phyloP scores from a whole-genome alignment of 1,140 invertebrate species.

The Plutomurus gul region DNA sequence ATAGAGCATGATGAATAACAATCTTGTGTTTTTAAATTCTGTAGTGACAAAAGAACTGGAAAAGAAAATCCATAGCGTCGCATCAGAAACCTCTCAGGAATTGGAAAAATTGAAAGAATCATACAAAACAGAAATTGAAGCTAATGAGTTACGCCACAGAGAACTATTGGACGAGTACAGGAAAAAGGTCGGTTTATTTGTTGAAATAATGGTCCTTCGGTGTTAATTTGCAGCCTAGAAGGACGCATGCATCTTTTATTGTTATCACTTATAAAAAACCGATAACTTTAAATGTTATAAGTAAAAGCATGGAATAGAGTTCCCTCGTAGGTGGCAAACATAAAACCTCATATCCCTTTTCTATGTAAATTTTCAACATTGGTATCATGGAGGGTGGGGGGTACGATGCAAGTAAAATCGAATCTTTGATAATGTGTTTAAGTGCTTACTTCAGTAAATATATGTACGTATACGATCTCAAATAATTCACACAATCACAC shows the following conservation, averaged over 20 bases:
- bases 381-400: too few relatives aligned
- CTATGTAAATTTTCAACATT: too few relatives aligned
- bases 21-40: neutral
- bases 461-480: too few relatives aligned
- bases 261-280: neutral
- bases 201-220: neutral
- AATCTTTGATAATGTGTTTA: too few relatives aligned
- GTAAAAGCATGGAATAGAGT: too few relatives aligned
- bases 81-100: neutral
- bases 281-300: too few relatives aligned
- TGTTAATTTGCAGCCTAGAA: neutral
- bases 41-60: neutral
- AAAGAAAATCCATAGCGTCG: neutral
- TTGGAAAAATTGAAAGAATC: neutral
- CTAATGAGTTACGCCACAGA: neutral
- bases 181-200: constrained; percentile 7
- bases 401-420: too few relatives aligned
- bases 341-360: too few relatives aligned
- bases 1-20: too few relatives aligned
- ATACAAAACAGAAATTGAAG: neutral
- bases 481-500: too few relatives aligned
- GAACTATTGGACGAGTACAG: constrained; percentile 31
- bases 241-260: neutral
- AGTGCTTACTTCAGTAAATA: too few relatives aligned
- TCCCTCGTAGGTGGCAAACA: too few relatives aligned